phyloP scores from a whole-genome alignment of 1,140 invertebrate species.

The Hestina assimilis region DNA sequence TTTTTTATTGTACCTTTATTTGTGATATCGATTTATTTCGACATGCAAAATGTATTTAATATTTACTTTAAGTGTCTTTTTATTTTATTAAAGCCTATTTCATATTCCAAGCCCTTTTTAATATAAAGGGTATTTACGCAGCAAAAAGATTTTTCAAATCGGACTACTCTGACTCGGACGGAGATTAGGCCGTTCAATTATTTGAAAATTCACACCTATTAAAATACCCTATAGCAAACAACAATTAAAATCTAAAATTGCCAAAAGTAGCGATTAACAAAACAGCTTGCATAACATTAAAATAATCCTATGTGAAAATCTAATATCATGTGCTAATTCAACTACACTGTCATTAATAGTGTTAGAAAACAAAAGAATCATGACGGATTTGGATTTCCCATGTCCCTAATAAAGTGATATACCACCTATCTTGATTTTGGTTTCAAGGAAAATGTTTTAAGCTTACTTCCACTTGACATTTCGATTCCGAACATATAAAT shows the following conservation, averaged over 20 bases:
- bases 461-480: constrained; percentile 13
- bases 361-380: constrained; percentile 11
- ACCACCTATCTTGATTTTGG: neutral
- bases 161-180: no score
- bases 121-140: no score
- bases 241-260: neutral
- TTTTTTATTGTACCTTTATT: no score
- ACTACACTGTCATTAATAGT: neutral
- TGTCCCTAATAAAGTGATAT: neutral
- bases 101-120: no score
- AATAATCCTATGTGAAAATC: constrained; percentile 24
- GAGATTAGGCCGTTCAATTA: no score
- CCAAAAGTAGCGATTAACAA: neutral
- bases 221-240: neutral
- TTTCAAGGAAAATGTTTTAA: constrained; percentile 16
- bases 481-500: constrained; percentile 33
- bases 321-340: neutral
- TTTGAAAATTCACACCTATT: neutral
- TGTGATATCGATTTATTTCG: no score
- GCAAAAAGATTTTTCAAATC: no score
- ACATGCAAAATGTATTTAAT: no score
- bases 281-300: constrained; percentile 7
- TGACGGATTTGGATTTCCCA: constrained; percentile 8
- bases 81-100: no score
- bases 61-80: no score